Evolutionary conservation across 1,140 invertebrate species (phyloP), one percentile per base, ranked within the genome.

Genomic region (Bombus terrestris): DNA sequence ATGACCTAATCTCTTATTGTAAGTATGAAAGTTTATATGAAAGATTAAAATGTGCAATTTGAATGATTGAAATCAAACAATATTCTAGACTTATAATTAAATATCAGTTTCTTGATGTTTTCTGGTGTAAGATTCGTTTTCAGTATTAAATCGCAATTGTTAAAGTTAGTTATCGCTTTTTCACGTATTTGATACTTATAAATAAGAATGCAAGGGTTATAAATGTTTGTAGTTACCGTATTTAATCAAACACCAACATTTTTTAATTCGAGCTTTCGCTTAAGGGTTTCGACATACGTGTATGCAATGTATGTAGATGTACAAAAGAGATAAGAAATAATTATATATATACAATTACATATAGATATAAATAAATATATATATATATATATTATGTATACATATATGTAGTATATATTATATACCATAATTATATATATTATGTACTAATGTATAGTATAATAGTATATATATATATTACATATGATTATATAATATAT

Each of bases 231-330:
- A 88, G 81, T 80, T 75, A 80, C 37, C 43, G 37, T 85, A 85
- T 85, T 81, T 81, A 85, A 81, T 85, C 84, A 22, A 64, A 89
- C 62, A 86, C 28, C 66, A 85, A 41, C 72, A 69, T 85, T 78
- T 87, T 88, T 81, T 84, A 78, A 80, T 87, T 35, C 87, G n/a
- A 88, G 83, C 85, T 71, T 88, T 80, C 75, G 83, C 81, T 88
- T 90, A 74, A 77, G 87, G 69, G 81, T 83, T 90, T 90, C 71
- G 66, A 90, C 37, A 90, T 88, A 90, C 68, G 68, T 90, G 59
- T 89, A 89, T 75, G 88, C 86, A 81, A 85, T 90, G 76, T 86
- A 86, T 83, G 66, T 89, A 90, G 86, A 78, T 88, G 88, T 90
- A 90, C 82, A 89, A 90, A 90, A 89, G 75, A 88, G 82, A 88